Conservation (phyloP, 2,113 vertebrate species). For the Gavialis gangeticus region DNA sequence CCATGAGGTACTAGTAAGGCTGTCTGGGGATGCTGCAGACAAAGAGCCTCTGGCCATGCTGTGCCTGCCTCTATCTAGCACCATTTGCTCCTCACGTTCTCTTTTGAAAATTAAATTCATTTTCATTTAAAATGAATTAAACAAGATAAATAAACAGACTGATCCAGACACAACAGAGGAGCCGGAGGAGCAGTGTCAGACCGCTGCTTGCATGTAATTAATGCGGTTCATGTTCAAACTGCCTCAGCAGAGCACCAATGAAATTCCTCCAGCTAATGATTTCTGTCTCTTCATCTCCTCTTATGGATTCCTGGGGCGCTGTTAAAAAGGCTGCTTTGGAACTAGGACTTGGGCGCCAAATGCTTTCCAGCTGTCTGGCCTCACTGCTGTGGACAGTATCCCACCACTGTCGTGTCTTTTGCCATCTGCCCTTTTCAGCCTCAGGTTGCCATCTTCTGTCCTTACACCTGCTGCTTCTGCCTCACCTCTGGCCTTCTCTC, state of each 20-base stretch:
- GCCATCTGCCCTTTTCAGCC: not conserved
- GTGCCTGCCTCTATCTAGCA: not conserved
- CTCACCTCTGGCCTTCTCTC: not conserved
- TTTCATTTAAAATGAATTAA: not conserved
- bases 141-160: not conserved
- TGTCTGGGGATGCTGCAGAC: too few species aligned
- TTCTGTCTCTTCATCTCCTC: not conserved
- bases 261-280: not conserved
- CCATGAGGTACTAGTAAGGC: too few species aligned
- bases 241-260: not conserved
- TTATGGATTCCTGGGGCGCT: not conserved
- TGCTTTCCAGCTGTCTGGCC: not conserved
- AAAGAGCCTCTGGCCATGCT: not conserved
- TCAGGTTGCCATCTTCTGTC: fast-evolving
- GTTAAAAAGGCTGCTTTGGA: not conserved
- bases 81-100: not conserved
- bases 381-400: not conserved
- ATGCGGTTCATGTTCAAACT: not conserved
- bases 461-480: too few species aligned
- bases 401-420: not conserved
- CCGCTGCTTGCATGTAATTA: not conserved
- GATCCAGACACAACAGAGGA: not conserved
- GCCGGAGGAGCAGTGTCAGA: not conserved
- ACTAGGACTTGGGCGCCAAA: not conserved
- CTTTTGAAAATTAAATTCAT: not conserved